Conservation (phyloP, 2,113 vertebrate species). For the Diphyllodes magnificus region DNA sequence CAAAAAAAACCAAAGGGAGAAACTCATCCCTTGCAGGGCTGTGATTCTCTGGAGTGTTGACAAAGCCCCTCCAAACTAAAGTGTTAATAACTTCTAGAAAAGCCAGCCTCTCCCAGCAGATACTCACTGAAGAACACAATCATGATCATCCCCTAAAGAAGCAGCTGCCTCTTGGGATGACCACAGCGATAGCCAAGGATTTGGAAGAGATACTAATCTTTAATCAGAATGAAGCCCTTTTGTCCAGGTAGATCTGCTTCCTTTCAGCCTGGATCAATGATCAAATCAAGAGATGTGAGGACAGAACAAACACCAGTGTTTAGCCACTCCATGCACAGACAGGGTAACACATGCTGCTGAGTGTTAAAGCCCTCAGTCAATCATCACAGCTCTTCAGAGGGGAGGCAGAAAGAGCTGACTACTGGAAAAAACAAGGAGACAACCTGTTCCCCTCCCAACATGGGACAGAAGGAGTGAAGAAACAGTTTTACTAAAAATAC, state of each 20-base stretch:
- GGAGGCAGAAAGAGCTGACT: background rate
- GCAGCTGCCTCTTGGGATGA: background rate
- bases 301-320: background rate
- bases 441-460: background rate
- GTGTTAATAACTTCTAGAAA: background rate
- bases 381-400: background rate
- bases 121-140: background rate
- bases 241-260: background rate
- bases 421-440: background rate
- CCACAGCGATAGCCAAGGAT: background rate
- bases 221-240: background rate
- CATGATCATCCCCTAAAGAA: background rate
- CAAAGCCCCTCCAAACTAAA: background rate
- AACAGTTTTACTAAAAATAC: slow-evolving; percentile 48
- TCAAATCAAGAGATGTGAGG: background rate
- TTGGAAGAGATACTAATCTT: background rate
- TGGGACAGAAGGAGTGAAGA: background rate
- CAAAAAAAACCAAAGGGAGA: background rate
- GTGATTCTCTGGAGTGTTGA: background rate
- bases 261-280: background rate
- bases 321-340: background rate
- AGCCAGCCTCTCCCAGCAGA: background rate
- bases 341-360: background rate
- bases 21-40: background rate
- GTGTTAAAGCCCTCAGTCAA: background rate